Percentiles rank a stretch among this genome's conserved stretches.
Conservation (phyloP, 2,113 vertebrate genomes). For the Anthoscopus minutus region DNA sequence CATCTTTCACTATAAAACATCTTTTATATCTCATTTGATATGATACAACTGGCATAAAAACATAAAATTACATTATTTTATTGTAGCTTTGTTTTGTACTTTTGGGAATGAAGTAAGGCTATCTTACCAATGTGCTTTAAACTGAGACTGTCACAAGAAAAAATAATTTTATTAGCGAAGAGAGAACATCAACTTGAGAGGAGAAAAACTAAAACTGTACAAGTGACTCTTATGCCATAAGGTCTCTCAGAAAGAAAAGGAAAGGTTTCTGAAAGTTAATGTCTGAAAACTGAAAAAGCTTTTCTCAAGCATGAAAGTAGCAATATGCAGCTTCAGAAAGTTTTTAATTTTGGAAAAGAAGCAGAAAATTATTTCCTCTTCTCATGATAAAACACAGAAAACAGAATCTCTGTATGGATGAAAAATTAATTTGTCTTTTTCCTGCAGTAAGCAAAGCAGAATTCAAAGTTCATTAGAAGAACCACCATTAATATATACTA, state of each 20-base stretch:
- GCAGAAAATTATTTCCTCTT: background rate
- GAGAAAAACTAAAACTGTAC: background rate
- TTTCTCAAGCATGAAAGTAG: background rate
- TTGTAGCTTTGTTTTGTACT: background rate
- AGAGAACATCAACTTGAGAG: background rate
- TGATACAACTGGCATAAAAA: background rate
- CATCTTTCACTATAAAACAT: background rate
- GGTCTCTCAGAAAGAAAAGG: background rate
- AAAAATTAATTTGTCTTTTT: background rate
- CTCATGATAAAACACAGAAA: background rate
- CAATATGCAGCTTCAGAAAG: background rate
- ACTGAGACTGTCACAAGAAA: background rate
- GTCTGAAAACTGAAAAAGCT: background rate
- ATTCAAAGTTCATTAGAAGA: background rate
- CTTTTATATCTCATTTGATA: background rate
- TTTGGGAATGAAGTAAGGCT: background rate
- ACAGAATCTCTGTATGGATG: background rate
- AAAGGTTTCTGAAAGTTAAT: background rate
- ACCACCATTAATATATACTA: background rate
- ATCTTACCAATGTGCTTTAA: background rate
- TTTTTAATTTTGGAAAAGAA: background rate
- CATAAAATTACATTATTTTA: background rate
- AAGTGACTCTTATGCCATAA: background rate
- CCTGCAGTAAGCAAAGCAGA: background rate
- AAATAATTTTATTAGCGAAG: background rate